Conservation (phyloP, 35 echinoderm and acorn worm genomes). For the Apostichopus californicus region DNA sequence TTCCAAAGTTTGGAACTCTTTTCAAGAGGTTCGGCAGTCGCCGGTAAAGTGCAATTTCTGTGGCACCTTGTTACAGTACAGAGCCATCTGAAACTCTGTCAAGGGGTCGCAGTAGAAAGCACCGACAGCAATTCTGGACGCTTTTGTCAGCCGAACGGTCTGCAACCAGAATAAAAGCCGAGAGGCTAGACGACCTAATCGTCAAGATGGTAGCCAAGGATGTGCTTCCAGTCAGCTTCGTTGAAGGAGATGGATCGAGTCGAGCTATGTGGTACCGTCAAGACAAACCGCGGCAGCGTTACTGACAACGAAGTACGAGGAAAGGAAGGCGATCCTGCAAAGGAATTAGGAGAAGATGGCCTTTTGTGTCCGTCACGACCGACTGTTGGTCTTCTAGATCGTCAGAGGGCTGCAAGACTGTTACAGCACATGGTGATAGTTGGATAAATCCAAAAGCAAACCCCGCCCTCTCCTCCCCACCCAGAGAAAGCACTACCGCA, state of each 20-base stretch:
- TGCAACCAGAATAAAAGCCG: not conserved
- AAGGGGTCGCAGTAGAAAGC: no score
- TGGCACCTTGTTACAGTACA: not conserved
- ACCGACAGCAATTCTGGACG: not conserved
- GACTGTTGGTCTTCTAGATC: no score
- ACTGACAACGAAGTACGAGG: not conserved
- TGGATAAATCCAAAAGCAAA: no score
- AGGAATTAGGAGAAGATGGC: not conserved
- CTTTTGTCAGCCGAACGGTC: not conserved
- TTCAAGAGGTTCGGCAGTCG: not conserved
- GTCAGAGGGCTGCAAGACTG: no score
- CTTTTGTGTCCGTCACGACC: not conserved
- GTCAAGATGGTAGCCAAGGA: slow-evolving; percentile 5
- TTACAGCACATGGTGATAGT: not conserved
- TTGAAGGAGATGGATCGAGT: not conserved
- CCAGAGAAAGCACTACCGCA: no score
- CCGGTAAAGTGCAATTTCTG: no score
- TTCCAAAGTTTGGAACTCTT: slow-evolving; percentile 25
- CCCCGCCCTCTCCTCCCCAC: no score
- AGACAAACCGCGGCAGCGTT: slow-evolving; percentile 3
- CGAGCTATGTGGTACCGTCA: not conserved
- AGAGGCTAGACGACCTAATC: not conserved
- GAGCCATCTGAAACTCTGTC: not conserved
- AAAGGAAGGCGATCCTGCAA: not conserved
- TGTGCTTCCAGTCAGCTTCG: no score